A percentile compares a stretch with the other conserved stretches of the same genome.
Conservation (phyloP, 2,113 vertebrate species). For the Eudyptes chrysolophus region DNA sequence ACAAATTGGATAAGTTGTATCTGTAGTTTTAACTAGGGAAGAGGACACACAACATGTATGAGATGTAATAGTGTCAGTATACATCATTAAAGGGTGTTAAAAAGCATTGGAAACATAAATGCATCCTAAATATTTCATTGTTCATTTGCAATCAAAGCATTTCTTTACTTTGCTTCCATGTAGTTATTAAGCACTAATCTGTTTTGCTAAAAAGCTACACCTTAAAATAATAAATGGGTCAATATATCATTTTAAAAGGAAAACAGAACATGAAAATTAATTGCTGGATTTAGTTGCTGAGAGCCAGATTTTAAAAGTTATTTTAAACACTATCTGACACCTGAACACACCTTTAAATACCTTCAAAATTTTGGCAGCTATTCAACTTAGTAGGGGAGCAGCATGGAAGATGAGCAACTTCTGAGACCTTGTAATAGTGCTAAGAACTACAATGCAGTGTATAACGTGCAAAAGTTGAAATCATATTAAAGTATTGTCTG, state of each 20-base stretch:
- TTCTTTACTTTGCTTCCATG: background rate
- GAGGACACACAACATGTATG: rapidly evolving
- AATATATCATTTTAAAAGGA: background rate
- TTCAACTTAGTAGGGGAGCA: background rate
- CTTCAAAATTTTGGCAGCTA: background rate
- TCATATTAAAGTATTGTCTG: background rate
- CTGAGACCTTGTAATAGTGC: background rate
- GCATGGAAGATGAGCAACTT: background rate
- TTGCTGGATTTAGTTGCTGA: background rate
- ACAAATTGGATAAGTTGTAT: rapidly evolving
- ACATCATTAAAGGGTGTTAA: background rate
- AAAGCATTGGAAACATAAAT: background rate
- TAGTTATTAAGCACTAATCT: background rate
- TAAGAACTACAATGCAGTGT: rapidly evolving
- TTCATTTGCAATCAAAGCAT: background rate
- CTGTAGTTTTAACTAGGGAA: background rate
- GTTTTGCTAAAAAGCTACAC: background rate
- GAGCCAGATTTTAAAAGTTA: background rate
- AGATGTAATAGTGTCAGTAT: background rate
- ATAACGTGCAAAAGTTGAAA: background rate
- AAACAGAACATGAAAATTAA: background rate
- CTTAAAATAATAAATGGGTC: background rate
- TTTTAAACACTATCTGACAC: background rate
- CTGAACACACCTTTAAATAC: background rate
- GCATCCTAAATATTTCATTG: background rate